A percentile compares a stretch with the other conserved stretches of the same genome.
These are phyloP conservation scores for Drosophila serrata DNA, from an alignment of 1,140 invertebrate species.

Conservation along the genomic window DNA sequence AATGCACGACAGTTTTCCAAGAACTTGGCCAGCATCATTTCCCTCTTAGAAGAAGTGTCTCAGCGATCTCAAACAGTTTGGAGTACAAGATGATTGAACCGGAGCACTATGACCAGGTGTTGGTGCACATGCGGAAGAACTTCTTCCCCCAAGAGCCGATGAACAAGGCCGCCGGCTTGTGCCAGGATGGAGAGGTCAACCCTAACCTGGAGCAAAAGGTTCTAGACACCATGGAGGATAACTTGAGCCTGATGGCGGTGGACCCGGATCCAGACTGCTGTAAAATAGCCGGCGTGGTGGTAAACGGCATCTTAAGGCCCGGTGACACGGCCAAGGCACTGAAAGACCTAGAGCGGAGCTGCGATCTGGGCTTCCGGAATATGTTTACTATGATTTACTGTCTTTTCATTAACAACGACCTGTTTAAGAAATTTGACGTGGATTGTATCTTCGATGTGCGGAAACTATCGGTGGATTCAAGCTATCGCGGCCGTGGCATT, in stretches of 20 bases:
- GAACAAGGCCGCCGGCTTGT: conserved; percentile 90
- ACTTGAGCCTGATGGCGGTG: conserved; percentile 90
- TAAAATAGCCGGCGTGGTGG: conserved; percentile 89
- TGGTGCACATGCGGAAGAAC: conserved; percentile 89
- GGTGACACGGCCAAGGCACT: conserved; percentile 87
- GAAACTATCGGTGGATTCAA: conserved; percentile 91
- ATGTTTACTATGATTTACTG: conserved; percentile 89
- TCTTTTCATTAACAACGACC: conserved; percentile 88
- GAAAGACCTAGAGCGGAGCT: conserved; percentile 87
- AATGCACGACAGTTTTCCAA: not conserved
- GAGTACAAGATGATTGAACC: conserved; percentile 86
- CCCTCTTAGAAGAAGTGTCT: not conserved
- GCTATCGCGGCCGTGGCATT: conserved; percentile 89
- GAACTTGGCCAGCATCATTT: not conserved
- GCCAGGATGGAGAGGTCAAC: conserved; percentile 88
- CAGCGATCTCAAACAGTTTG: conserved; percentile 64
- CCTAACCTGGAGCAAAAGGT: conserved; percentile 91
- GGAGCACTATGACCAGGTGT: conserved; percentile 87
- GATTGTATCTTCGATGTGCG: conserved; percentile 92
- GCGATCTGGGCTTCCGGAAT: conserved; percentile 88
- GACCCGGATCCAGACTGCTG: conserved; percentile 21
- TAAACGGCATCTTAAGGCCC: conserved; percentile 88
- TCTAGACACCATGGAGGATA: conserved; percentile 89
- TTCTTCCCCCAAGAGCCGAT: conserved; percentile 93
- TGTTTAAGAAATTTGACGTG: conserved; percentile 89